Conservation (phyloP, 2,113 vertebrate species). For the Hemicordylus capensis region DNA sequence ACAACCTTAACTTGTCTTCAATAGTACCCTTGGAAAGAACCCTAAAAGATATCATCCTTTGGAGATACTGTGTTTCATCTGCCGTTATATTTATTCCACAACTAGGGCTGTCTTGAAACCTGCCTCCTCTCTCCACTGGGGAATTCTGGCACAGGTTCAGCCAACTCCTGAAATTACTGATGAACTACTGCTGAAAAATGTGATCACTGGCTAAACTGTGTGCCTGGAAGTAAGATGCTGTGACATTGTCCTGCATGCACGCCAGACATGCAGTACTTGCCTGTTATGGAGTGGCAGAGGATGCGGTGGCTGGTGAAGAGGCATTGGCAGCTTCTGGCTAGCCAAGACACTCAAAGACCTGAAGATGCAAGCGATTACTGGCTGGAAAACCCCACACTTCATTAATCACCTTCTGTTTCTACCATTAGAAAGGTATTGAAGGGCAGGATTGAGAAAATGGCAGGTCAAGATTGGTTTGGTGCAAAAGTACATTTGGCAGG, state of each 20-base stretch:
- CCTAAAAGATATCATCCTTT: background rate
- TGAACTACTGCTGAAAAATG: conserved; percentile 17
- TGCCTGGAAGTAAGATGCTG: background rate
- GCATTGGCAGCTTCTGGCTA: background rate
- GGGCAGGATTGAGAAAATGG: background rate
- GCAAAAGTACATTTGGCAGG: background rate
- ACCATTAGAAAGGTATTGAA: background rate
- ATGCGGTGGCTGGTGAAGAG: background rate
- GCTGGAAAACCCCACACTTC: background rate
- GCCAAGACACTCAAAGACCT: background rate
- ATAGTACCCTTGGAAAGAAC: background rate
- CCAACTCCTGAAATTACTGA: background rate
- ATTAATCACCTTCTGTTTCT: background rate
- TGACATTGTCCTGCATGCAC: background rate
- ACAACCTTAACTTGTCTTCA: background rate
- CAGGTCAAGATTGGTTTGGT: background rate
- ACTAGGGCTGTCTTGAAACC: background rate
- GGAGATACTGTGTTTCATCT: background rate
- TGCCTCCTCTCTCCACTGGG: background rate
- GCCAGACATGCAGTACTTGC: background rate
- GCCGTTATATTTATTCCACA: background rate
- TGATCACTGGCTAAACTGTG: background rate
- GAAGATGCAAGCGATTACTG: background rate
- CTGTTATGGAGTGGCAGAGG: background rate
- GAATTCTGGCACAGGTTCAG: conserved; percentile 20